Base-by-base conservation (phyloP, 23 tunicate species). In the Halocynthia aurantium region DNA sequence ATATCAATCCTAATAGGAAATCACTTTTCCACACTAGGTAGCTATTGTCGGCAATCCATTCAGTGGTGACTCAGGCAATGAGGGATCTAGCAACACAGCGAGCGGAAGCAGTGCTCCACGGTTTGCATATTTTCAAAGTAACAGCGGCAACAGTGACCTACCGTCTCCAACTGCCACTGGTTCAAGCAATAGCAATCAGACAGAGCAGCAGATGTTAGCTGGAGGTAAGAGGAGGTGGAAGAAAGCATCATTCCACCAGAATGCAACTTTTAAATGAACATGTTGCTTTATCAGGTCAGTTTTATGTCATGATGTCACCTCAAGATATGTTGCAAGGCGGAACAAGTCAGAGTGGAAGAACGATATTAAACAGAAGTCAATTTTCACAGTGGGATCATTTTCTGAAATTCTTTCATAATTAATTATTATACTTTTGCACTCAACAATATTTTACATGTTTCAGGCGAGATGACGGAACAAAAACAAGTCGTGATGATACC, bases 251-350 rank as follows among this genome's bases (percentile, higher is more conserved):
- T 31, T 31, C 2, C 44, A 31, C 64, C 64, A 60, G n/a, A 60
- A 60, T 60, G 64, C n/a, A 15, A 17, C 64, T n/a, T 60, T n/a
- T 17, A 15, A 15, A 15, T 60, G 64, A 15, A n/a, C 10, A 19
- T 22, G 15, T n/a, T 63, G 10, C 21, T 8, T 15, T 22, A 31
- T 10, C 61, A 80, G 96, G 96, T 70, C 96, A 89, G 55, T 89
- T 89, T 70, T 89, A 89, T 62, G 96, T 89, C 57, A 89, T 89
- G 96, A 89, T 89, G 96, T 84, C 88, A 51, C 88, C 96, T 53
- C 96, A 89, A 84, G 96, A 89, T 68, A 69, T 89, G 85, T 8
- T 89, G 6, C 96, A 86, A 62, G 63, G 81, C 6, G 67, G 80
- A 52, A 73, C 62, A 55, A 52, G 62, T 6, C 15, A 62, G 8